phyloP scores from a whole-genome alignment of 2,797 vertebrate species.

The Sitta carolinensis region DNA sequence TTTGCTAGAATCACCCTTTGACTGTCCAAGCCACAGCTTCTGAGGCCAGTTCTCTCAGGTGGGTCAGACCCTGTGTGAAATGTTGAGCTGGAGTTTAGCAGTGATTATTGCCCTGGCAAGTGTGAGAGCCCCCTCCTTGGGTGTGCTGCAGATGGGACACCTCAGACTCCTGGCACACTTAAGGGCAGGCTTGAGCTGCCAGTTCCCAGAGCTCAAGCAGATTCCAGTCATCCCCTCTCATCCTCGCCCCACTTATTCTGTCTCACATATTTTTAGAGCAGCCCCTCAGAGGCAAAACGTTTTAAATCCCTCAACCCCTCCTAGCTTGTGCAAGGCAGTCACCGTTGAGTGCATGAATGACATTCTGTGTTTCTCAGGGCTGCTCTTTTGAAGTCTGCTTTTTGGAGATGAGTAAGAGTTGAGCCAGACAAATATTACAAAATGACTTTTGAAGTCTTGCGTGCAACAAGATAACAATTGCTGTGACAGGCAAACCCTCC shows the following conservation, averaged over 20 bases:
- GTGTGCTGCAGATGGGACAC: not conserved
- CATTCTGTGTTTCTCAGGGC: fast-evolving
- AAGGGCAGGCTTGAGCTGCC: not conserved
- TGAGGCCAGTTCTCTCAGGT: not conserved
- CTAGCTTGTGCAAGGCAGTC: not conserved
- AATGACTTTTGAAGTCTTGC: not conserved
- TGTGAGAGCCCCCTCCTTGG: fast-evolving
- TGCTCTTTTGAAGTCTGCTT: not conserved
- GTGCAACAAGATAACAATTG: not conserved
- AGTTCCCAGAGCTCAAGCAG: not conserved
- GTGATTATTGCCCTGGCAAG: not conserved
- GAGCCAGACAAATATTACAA: not conserved
- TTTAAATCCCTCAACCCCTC: not conserved
- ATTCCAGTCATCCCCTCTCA: not conserved
- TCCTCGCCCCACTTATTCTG: not conserved
- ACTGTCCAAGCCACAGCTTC: not conserved
- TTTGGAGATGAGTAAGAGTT: fast-evolving
- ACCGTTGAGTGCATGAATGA: not conserved
- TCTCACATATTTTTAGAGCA: not conserved
- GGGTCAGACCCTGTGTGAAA: not conserved
- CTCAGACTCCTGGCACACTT: not conserved
- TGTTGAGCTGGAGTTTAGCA: not conserved
- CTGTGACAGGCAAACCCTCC: not conserved
- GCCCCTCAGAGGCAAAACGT: not conserved
- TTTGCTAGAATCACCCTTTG: not conserved